phyloP scores from a whole-genome alignment of 2,888 invertebrate species.

The Cheilosia grossa region DNA sequence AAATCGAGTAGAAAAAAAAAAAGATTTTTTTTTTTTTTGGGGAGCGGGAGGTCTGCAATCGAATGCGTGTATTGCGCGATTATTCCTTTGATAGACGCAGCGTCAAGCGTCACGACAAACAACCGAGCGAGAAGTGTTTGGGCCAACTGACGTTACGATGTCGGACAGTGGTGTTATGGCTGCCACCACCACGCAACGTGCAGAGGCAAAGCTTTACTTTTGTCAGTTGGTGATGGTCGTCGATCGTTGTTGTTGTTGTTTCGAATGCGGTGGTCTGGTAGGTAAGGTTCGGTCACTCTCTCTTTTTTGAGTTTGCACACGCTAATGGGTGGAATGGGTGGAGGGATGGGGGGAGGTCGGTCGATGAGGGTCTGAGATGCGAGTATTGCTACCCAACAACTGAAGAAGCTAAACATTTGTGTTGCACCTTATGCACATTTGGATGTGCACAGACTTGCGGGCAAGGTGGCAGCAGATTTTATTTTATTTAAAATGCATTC shows the following conservation, averaged over 20 bases:
- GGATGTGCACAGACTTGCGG: conserved; percentile 24
- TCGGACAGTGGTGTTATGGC: conserved; percentile 57
- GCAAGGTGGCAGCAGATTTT: conserved; percentile 42
- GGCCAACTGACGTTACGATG: conserved; percentile 69
- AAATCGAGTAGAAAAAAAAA: conserved; percentile 25
- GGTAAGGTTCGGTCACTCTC: conserved; percentile 65
- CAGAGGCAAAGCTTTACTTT: conserved; percentile 58
- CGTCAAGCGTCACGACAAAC: conserved; percentile 49
- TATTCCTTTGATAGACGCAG: conserved; percentile 32
- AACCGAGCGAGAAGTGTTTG: conserved; percentile 65
- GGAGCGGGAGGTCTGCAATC: conserved; percentile 54
- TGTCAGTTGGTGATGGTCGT: conserved; percentile 34
- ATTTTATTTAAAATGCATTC: neutral
- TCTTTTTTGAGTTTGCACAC: conserved; percentile 59
- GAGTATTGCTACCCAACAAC: conserved; percentile 13
- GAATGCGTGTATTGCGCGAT: conserved; percentile 44
- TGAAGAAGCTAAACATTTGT: conserved; percentile 40
- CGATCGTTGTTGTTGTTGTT: neutral
- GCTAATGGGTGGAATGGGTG: conserved; percentile 3
- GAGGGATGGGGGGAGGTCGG: neutral
- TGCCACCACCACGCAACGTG: conserved; percentile 37
- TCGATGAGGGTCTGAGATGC: neutral
- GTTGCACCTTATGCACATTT: conserved; percentile 34
- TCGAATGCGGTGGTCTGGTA: conserved; percentile 41
- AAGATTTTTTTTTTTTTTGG: conserved; percentile 4